A percentile compares a stretch with the other conserved stretches of the same genome.
Conservation (phyloP, 2,888 invertebrate species). For the Diarsia mendica region DNA sequence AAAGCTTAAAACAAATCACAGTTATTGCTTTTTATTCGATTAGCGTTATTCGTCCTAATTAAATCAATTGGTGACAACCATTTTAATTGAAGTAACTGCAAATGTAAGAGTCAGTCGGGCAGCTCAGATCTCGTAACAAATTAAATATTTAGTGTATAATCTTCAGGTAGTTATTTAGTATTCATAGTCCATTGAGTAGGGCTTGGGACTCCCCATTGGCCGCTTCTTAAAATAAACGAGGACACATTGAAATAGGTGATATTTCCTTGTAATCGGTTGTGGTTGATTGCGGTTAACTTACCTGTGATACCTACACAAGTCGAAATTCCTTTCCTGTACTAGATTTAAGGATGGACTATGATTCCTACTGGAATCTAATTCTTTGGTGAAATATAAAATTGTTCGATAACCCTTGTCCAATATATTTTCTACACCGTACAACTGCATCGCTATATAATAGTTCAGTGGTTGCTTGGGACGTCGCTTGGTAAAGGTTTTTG, state of each 20-base stretch:
- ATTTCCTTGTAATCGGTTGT: background rate
- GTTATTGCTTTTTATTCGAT: constrained; percentile 9
- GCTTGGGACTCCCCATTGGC: background rate
- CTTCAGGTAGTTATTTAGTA: background rate
- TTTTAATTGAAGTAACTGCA: constrained; percentile 39
- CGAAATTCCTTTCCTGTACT: background rate
- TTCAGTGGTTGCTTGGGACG: no score
- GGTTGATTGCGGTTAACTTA: background rate
- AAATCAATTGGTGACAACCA: constrained; percentile 21
- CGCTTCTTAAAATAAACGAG: background rate
- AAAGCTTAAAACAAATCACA: constrained; percentile 24
- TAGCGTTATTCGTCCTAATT: constrained; percentile 43
- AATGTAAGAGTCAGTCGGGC: constrained; percentile 17
- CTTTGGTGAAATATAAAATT: background rate
- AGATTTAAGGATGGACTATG: background rate
- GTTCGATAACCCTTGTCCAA: background rate
- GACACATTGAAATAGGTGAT: background rate
- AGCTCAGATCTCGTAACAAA: constrained; percentile 5
- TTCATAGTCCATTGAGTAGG: background rate
- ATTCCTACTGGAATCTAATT: background rate
- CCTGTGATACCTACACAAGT: background rate
- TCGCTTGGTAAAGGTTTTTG: no score
- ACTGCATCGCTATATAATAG: constrained; percentile 26
- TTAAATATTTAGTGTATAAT: background rate
- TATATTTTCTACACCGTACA: constrained; percentile 7